Percentiles rank a stretch among this genome's conserved stretches.
phyloP scores from a whole-genome alignment of 1,140 invertebrate genomes.

The Harpegnathos saltator region DNA sequence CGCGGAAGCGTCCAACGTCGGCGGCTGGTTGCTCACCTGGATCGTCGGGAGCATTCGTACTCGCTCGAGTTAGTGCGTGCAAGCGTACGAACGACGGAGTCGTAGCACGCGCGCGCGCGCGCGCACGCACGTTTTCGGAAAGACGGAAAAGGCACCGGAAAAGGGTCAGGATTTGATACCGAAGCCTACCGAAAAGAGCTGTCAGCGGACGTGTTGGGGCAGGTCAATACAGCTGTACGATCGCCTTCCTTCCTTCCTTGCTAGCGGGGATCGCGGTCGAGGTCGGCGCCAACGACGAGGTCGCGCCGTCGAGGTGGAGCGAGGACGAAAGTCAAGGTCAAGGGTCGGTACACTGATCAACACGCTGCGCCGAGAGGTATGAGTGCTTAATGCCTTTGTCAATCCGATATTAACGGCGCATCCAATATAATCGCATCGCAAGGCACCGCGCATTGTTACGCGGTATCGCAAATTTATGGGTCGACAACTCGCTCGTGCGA shows the following conservation, averaged over 20 bases:
- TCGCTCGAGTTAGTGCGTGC: too few species aligned
- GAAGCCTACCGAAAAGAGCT: not conserved
- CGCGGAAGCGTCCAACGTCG: too few species aligned
- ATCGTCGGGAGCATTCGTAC: too few species aligned
- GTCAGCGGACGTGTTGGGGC: constrained; percentile 55
- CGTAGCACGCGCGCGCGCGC: too few species aligned
- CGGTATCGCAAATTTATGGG: too few species aligned
- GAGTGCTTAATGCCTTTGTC: not conserved
- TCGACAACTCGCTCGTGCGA: too few species aligned
- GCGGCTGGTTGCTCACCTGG: too few species aligned
- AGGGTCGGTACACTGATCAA: constrained; percentile 15
- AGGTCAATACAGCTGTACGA: not conserved
- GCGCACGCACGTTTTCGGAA: too few species aligned
- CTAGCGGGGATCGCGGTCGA: constrained; percentile 67
- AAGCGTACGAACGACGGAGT: too few species aligned
- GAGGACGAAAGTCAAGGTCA: constrained; percentile 52
- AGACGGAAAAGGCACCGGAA: not conserved
- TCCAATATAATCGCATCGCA: too few species aligned
- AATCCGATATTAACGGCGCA: not conserved
- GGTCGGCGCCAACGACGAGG: constrained; percentile 55
- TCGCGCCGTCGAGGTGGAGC: constrained; percentile 56
- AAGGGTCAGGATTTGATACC: not conserved
- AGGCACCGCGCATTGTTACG: too few species aligned
- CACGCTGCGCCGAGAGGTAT: constrained; percentile 32
- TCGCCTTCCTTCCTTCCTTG: constrained; percentile 13